Conservation (phyloP, 2,888 invertebrate genomes). For the Allygus modestus region DNA sequence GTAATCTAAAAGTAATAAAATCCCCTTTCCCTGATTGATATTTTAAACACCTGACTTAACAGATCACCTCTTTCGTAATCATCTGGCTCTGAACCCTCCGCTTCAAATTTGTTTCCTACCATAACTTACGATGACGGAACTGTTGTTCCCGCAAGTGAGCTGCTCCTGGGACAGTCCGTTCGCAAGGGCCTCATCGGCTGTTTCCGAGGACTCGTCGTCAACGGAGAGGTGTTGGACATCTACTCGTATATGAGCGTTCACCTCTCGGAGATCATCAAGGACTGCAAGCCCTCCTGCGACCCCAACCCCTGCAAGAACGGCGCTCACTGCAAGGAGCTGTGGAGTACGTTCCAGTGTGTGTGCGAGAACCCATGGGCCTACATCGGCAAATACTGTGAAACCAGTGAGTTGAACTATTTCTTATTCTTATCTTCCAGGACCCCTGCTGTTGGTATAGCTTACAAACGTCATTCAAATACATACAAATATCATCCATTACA, state of each 20-base stretch:
- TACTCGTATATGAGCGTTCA: slow-evolving; percentile 96
- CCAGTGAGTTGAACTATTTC: slow-evolving; percentile 84
- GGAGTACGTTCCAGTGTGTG: slow-evolving; percentile 95
- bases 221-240: slow-evolving; percentile 93
- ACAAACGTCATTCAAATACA: no score
- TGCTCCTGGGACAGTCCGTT: slow-evolving; percentile 88
- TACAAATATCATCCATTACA: no score
- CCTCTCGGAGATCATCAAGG: slow-evolving; percentile 93
- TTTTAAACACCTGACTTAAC: no score
- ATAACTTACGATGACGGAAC: no score
- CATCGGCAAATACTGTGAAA: slow-evolving; percentile 92
- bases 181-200: slow-evolving; percentile 95
- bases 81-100: no score
- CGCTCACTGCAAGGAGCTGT: slow-evolving; percentile 92
- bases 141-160: no score
- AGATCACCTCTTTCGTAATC: no score
- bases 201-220: slow-evolving; percentile 94
- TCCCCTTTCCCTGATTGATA: no score
- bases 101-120: no score
- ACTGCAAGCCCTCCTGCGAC: slow-evolving; percentile 96
- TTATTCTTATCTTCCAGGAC: slow-evolving; percentile 50
- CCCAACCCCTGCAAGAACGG: slow-evolving; percentile 96
- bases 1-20: no score
- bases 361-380: slow-evolving; percentile 97
- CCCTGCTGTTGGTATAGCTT: no score